Percentiles rank a stretch among this genome's conserved stretches.
phyloP scores from a whole-genome alignment of 2,113 vertebrate genomes.

The Oceanodroma tethys region DNA sequence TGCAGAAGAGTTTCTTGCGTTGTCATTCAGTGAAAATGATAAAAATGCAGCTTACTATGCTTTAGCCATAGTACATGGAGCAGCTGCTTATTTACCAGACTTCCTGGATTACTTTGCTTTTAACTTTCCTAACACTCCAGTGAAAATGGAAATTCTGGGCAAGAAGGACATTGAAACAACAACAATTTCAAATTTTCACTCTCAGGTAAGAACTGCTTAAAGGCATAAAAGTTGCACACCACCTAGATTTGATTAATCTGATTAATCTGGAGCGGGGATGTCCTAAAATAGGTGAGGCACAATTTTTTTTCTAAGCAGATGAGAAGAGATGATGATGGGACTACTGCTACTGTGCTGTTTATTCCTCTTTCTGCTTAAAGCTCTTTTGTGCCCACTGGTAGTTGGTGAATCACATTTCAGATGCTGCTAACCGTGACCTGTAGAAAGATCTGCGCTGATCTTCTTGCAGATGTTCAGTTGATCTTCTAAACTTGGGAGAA shows the following conservation, averaged over 20 bases:
- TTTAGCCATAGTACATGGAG: constrained; percentile 91
- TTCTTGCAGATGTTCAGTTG: neutral
- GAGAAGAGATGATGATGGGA: neutral
- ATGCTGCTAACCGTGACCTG: neutral
- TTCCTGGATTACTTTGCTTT: constrained; percentile 99
- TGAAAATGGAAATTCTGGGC: constrained; percentile 98
- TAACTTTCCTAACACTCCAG: constrained; percentile 96
- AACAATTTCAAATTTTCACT: constrained; percentile 95
- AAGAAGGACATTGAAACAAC: constrained; percentile 99
- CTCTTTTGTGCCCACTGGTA: neutral
- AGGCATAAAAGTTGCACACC: neutral
- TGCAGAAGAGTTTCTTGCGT: constrained; percentile 89
- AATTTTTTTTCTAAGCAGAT: neutral
- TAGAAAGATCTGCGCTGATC: neutral
- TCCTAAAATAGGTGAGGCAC: neutral
- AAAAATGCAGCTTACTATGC: constrained; percentile 89
- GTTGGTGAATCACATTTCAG: neutral
- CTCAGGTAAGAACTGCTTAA: constrained; percentile 83
- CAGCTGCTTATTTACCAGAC: constrained; percentile 93
- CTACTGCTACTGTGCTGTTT: neutral
- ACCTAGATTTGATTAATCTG: neutral
- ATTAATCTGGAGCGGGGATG: neutral
- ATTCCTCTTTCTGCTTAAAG: neutral
- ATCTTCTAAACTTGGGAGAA: neutral
- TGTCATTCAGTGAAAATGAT: constrained; percentile 90